Conservation (phyloP, 1,140 invertebrate species). For the Tenebrio molitor region DNA sequence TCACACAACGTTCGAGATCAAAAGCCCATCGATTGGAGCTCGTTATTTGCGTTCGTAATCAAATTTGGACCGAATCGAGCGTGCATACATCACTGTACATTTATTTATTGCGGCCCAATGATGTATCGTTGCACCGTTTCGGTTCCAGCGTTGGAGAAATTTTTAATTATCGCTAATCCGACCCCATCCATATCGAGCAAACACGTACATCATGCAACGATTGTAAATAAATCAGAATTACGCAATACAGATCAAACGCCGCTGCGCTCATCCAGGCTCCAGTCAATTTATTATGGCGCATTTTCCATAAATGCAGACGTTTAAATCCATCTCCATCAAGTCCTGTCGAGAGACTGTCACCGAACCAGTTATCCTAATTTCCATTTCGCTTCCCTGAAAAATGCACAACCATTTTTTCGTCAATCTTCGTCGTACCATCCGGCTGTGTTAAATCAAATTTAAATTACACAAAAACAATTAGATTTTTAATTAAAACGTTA, state of each 20-base stretch:
- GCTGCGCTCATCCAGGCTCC: not conserved
- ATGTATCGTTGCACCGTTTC: no score
- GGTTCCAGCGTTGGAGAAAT: no score
- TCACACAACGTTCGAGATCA: no score
- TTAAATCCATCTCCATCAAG: conserved; percentile 14
- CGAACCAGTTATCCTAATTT: conserved; percentile 27
- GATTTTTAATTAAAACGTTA: conserved; percentile 39
- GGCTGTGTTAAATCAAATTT: conserved; percentile 29
- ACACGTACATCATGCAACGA: conserved; percentile 5
- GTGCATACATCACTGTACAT: no score
- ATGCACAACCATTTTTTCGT: not conserved
- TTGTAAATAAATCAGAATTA: conserved; percentile 29
- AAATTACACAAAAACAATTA: conserved; percentile 40
- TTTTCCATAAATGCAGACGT: conserved; percentile 28
- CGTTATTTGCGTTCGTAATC: no score
- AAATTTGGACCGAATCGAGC: no score
- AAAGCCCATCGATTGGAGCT: no score
- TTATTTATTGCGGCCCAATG: no score
- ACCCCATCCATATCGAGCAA: no score
- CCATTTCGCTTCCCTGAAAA: conserved; percentile 13
- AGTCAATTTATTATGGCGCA: conserved; percentile 21
- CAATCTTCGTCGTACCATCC: no score
- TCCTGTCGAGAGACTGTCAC: conserved; percentile 19
- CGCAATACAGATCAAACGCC: conserved; percentile 19
- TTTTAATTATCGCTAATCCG: no score